These are phyloP conservation scores for Otis tarda DNA, from an alignment of 2,113 vertebrate genomes.

Conservation along the genomic window DNA sequence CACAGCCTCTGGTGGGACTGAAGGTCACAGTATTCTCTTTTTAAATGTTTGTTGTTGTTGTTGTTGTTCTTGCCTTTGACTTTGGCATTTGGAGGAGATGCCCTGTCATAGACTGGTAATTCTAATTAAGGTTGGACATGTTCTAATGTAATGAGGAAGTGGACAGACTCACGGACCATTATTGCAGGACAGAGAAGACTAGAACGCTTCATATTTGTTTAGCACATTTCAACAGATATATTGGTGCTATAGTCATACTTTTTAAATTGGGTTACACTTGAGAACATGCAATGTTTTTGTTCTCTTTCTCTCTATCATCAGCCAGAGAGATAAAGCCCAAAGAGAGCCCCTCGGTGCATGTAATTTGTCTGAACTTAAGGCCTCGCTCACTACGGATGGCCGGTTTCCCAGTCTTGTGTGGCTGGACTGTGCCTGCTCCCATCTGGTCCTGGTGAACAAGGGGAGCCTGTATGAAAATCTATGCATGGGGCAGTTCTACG, in stretches of 20 bases:
- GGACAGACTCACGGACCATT: neutral
- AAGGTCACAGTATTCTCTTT: neutral
- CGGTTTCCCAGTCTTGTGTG: neutral
- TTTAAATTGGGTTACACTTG: neutral
- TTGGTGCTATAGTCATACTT: neutral
- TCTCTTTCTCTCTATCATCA: neutral
- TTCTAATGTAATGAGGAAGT: neutral
- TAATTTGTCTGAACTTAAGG: neutral
- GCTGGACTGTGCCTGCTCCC: neutral
- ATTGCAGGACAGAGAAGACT: neutral
- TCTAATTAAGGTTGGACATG: neutral
- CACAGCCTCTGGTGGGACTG: neutral
- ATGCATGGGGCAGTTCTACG: neutral
- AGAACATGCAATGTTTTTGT: neutral
- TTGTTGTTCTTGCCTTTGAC: neutral
- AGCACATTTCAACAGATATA: neutral
- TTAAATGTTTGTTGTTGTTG: neutral
- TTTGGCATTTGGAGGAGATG: neutral
- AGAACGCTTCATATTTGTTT: neutral
- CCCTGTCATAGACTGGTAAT: neutral
- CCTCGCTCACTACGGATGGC: neutral
- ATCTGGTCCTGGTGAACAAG: neutral
- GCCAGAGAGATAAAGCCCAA: neutral
- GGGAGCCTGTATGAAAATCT: neutral
- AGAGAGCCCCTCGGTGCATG: neutral